Base-by-base conservation (phyloP, 1,140 invertebrate genomes). In the Drosophila fuyamai region DNA sequence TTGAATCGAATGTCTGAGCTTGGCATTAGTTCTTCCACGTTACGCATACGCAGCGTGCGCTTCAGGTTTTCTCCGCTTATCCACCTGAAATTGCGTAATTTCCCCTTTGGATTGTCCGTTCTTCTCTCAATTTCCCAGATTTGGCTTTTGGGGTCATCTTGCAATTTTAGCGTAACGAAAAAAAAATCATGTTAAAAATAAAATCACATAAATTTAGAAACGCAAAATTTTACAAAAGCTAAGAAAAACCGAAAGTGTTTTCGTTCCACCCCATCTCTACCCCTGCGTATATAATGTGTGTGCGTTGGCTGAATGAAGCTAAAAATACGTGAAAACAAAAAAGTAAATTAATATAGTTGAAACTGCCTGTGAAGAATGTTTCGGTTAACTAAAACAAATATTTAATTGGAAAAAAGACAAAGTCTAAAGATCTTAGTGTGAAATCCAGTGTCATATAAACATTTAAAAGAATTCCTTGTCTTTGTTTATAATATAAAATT, bases 161-260 rank as follows among this genome's bases (percentile, higher is more conserved):
- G 83, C 83, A 75, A 88, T 88, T 89, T 88, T 56, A 72, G 60
- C 74, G 62, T 79, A 79, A 66, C 47, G 72, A 60, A 27, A 41
- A 44, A 72, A 47, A 58, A 78, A 51, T 60, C 16, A 38, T 48
- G 67, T 83, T 80, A 89, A 71, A 88, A 88, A 89, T 84, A 88
- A 88, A 80, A 73, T 57, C 65, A 84, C 68, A 88, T 89, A 89
- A 88, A 89, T 77, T 89, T 88, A 88, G 83, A 88, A 79, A 70
- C 72, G 73, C 35, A 32, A 51, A 55, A 7, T 63, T 75, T 78
- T 85, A 81, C 76, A 88, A 88, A 75, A 50, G 44, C 58, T 51
- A 65, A 36, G 38, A 61, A 57, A 70, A 60, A 72, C 60, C 27
- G 67, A 71, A 71, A 71, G 67, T 71, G 67, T 48, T 68, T 68